Percentiles rank a stretch among this genome's conserved stretches.
Evolutionary conservation across 2,113 vertebrate genomes (phyloP).

Genomic region (Onychorhynchus coronatus): DNA sequence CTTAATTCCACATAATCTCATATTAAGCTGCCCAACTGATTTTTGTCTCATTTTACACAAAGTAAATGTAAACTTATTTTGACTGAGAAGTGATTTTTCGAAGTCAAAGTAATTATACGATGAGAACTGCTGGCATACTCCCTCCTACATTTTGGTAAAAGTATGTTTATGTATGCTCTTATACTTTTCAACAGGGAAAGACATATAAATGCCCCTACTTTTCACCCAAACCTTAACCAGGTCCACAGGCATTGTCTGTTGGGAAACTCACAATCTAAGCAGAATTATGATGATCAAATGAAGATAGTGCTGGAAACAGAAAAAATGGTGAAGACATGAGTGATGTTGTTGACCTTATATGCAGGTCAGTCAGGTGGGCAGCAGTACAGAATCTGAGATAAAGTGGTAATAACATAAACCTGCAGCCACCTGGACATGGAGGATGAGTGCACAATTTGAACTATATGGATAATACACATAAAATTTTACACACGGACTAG

Average conservation of each 20-base stretch:
- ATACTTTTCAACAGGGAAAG: neutral
- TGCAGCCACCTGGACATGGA: neutral
- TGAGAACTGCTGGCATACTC: neutral
- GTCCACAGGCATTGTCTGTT: neutral
- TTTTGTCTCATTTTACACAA: neutral
- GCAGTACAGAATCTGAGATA: neutral
- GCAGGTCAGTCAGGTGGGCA: neutral
- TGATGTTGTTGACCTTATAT: neutral
- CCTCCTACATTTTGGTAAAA: neutral
- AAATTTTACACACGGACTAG: neutral
- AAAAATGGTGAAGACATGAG: neutral
- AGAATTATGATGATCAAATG: neutral
- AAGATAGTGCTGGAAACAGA: neutral
- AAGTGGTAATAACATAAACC: neutral
- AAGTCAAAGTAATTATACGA: neutral
- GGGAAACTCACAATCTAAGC: neutral
- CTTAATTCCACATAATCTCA: neutral
- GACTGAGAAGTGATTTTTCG: neutral
- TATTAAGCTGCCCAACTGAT: neutral
- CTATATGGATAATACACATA: neutral
- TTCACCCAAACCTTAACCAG: neutral
- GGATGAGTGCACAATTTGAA: neutral
- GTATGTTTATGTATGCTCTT: neutral
- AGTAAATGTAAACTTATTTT: neutral
- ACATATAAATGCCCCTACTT: neutral